These are phyloP conservation scores for Lacanobia wlatinum DNA, from an alignment of 2,888 invertebrate genomes.

Conservation along the genomic window DNA sequence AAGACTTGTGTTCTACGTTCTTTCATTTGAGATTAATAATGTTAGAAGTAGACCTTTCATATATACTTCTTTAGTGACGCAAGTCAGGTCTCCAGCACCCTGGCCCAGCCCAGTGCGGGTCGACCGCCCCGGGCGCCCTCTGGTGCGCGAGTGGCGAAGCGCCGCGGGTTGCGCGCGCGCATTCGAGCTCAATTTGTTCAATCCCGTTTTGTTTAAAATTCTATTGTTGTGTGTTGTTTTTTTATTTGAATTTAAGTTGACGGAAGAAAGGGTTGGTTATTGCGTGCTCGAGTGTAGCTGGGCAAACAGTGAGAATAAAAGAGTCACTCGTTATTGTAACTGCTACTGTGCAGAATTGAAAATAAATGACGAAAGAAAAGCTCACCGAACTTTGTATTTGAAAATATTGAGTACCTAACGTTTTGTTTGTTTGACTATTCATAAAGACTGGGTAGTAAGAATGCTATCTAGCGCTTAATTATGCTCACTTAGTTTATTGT, in stretches of 20 bases:
- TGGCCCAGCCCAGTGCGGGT: slow-evolving; percentile 44
- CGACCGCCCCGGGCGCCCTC: slow-evolving; percentile 70
- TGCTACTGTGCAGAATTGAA: slow-evolving; percentile 26
- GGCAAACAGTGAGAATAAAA: slow-evolving; percentile 37
- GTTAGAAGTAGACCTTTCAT: slow-evolving; percentile 4
- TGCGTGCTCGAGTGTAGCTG: slow-evolving; percentile 46
- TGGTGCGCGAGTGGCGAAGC: slow-evolving; percentile 58
- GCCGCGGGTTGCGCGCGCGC: slow-evolving; percentile 64
- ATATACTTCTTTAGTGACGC: neutral
- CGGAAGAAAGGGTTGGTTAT: slow-evolving; percentile 57
- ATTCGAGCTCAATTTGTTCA: slow-evolving; percentile 62
- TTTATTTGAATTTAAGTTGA: slow-evolving; percentile 64
- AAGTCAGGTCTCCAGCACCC: slow-evolving; percentile 4
- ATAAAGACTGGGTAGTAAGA: neutral
- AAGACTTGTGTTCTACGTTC: too few species aligned
- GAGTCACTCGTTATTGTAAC: slow-evolving; percentile 38
- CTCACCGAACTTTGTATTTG: neutral
- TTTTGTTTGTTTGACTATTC: neutral
- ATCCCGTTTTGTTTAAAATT: slow-evolving; percentile 63
- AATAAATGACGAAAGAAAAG: slow-evolving; percentile 4
- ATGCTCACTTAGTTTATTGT: too few species aligned
- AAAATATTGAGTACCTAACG: neutral
- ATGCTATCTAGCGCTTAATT: too few species aligned
- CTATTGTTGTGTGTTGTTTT: slow-evolving; percentile 64
- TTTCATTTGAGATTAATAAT: too few species aligned